phyloP scores from a whole-genome alignment of 2,113 vertebrate species.

The Sminthopsis crassicaudata region DNA sequence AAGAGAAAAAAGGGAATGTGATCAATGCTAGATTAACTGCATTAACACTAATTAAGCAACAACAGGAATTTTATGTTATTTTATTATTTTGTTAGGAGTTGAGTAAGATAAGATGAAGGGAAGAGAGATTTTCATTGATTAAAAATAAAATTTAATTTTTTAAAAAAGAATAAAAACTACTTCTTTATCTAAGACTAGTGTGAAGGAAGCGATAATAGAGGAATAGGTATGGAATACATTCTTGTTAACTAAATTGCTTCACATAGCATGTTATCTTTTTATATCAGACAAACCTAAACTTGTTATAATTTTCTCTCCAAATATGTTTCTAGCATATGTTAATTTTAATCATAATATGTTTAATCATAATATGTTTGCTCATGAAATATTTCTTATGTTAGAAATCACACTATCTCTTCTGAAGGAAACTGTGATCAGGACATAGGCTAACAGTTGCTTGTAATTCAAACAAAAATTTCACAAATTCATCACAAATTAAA shows the following conservation, averaged over 20 bases:
- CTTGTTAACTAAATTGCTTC: too few relatives aligned
- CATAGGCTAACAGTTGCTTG: conserved; percentile 54
- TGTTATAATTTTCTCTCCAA: neutral
- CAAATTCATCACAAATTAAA: conserved; percentile 53
- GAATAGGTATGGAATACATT: too few relatives aligned
- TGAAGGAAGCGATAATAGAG: too few relatives aligned
- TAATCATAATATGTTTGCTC: neutral
- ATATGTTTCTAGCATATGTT: conserved; percentile 1
- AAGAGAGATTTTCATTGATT: too few relatives aligned
- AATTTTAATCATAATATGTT: conserved; percentile 18
- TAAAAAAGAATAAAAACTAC: too few relatives aligned
- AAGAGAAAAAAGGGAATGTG: neutral
- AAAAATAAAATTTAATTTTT: too few relatives aligned
- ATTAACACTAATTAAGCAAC: too few relatives aligned
- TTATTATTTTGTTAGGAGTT: too few relatives aligned
- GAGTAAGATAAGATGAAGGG: too few relatives aligned
- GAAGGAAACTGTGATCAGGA: conserved; percentile 54
- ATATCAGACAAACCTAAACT: conserved; percentile 37
- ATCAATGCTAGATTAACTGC: too few relatives aligned
- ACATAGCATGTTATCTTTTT: neutral
- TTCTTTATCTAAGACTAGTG: too few relatives aligned
- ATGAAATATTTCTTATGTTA: conserved; percentile 45
- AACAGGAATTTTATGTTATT: too few relatives aligned
- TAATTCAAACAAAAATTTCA: conserved; percentile 63
- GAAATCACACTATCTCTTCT: conserved; percentile 52